These are phyloP conservation scores for Spheniscus mendiculus DNA, from an alignment of 2,113 vertebrate species.

Conservation along the genomic window DNA sequence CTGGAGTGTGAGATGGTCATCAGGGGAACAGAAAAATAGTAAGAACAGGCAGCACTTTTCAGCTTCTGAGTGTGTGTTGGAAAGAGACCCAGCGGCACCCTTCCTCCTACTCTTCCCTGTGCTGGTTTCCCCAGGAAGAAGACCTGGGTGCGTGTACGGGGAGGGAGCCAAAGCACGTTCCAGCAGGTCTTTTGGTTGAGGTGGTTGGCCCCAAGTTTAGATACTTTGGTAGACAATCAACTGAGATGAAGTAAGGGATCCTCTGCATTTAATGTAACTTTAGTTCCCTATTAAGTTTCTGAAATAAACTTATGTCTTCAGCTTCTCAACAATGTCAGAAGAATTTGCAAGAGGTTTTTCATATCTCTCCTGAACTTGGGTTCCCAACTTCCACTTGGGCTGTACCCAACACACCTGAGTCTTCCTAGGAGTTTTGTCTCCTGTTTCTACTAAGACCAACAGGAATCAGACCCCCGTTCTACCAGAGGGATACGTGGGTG, in stretches of 20 bases:
- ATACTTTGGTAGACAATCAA: not conserved
- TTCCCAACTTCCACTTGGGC: not conserved
- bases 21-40: not conserved
- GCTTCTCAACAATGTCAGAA: not conserved
- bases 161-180: not conserved
- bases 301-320: not conserved
- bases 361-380: not conserved
- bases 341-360: not conserved
- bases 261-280: not conserved
- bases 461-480: not conserved
- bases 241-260: not conserved
- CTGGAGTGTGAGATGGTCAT: not conserved
- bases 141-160: fast-evolving
- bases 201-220: not conserved
- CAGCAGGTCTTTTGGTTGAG: not conserved
- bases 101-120: not conserved
- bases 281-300: not conserved
- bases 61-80: not conserved
- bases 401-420: not conserved
- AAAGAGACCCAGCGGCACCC: not conserved
- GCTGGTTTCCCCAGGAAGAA: not conserved
- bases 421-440: not conserved
- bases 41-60: not conserved
- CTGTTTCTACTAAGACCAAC: not conserved
- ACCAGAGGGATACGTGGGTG: not conserved